Evolutionary conservation across 2,888 invertebrate genomes (phyloP), one percentile per base, ranked within the genome.

Genomic region (Entomobrya multifasciata): DNA sequence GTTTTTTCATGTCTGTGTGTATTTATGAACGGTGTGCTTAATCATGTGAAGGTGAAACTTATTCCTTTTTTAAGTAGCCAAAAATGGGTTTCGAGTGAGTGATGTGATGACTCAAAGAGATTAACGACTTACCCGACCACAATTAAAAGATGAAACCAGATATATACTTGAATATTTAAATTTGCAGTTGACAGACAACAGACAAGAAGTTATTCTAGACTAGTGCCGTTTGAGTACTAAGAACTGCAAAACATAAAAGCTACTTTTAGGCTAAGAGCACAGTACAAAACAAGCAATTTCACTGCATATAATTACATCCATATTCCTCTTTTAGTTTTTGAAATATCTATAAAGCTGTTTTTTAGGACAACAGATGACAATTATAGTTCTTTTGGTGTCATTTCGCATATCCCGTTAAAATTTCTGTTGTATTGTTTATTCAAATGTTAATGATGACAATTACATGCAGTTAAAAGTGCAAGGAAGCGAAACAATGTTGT

Each of bases 11-110:
- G n/a, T n/a, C n/a, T n/a, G n/a, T n/a, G n/a, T n/a, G n/a, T n/a
- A n/a, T n/a, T n/a, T n/a, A n/a, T n/a, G n/a, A n/a, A n/a, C n/a
- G n/a, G n/a, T n/a, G n/a, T n/a, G n/a, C 52, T 36, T 36, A 52
- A 30, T 25, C 36, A 22, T 30, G 47, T 22, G 10, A 74, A 72
- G 70, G 82, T 82, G 82, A 82, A 82, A 82, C 27, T 74, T 74
- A 82, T 74, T 82, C 74, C 47, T 82, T 27, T 67, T 15, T 36
- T 1, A 17, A 17, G 8, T 25, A 65, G 47, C 47, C 80, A 65
- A 41, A 70, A 72, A 57, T 70, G 70, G 22, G n/a, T 20, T 55
- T 49, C 22, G 49, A 65, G 67, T 44, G n/a, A n/a, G n/a, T n/a
- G n/a, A n/a, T n/a, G n/a, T n/a, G n/a, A n/a, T n/a, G 17, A 11